Conservation (phyloP, 2,113 vertebrate genomes). For the Xiphophorus hellerii region DNA sequence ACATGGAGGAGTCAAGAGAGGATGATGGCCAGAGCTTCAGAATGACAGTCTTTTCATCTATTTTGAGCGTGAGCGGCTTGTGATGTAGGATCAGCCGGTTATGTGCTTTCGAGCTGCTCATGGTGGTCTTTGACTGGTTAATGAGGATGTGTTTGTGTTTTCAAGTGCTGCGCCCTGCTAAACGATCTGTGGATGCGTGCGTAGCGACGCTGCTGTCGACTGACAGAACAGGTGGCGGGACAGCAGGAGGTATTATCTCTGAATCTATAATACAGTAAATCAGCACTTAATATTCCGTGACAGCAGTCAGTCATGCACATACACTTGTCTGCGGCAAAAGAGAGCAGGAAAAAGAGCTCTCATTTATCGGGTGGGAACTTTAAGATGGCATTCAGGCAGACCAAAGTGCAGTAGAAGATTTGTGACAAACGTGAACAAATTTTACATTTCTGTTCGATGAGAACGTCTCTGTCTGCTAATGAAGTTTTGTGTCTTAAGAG, state of each 20-base stretch:
- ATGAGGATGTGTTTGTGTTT: slow-evolving; percentile 49
- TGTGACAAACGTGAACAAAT: not conserved
- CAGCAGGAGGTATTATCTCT: slow-evolving; percentile 74
- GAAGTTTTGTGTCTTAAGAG: not conserved
- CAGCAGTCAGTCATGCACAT: slow-evolving; percentile 55
- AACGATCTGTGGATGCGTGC: slow-evolving; percentile 51
- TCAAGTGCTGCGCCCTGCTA: slow-evolving; percentile 43
- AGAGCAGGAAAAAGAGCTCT: slow-evolving; percentile 15
- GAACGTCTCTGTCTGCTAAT: not conserved
- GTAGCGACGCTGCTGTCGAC: slow-evolving; percentile 38
- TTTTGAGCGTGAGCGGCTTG: not conserved
- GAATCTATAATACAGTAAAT: slow-evolving; percentile 76
- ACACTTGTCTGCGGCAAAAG: slow-evolving; percentile 4
- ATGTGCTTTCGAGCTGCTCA: slow-evolving; percentile 13
- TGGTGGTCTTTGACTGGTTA: slow-evolving; percentile 52
- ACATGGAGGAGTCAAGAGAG: slow-evolving; percentile 7
- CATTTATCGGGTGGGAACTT: slow-evolving; percentile 28
- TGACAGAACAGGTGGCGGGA: slow-evolving; percentile 76
- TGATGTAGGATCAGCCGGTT: not conserved
- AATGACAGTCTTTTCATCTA: slow-evolving; percentile 3
- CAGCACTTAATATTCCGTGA: slow-evolving; percentile 69
- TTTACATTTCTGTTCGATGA: not conserved
- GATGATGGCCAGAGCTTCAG: slow-evolving; percentile 26
- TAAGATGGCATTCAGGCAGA: slow-evolving; percentile 27
- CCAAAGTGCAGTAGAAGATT: not conserved